Evolutionary conservation across 2,888 invertebrate species (phyloP), one percentile per base, ranked within the genome.

Genomic region (Hypomecis atomaria): DNA sequence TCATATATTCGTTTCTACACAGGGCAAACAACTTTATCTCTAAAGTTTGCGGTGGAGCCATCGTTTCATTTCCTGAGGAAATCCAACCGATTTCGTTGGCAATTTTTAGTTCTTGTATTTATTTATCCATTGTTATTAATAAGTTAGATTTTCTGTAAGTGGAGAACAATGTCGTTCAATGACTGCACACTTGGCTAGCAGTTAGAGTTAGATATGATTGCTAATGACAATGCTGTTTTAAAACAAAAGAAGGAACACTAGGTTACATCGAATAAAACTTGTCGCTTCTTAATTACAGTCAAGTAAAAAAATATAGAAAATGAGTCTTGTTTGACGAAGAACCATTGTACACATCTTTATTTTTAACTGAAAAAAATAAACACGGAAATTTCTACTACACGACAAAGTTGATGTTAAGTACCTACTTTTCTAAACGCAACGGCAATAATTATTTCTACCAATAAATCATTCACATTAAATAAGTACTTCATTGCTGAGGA

Each of bases 81-180:
- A 50, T 37, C 11, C 13, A 5, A 52, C 40, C 23, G 40, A 6
- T 10, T 6, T 6, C 23, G n/a, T 33, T 6, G 13, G 6, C n/a
- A 10, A 52, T 23, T 40, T 38, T 40, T 42, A 10, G 52, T 52
- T 52, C 23, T 0, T 5, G 4, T 10, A n/a, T n/a, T 52, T 10
- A n/a, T n/a, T 52, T 33, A 0, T 4, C 23, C 23, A 33, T 13
- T 5, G 11, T 6, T n/a, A 33, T 1, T 37, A 11, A 50, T 50
- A 50, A 50, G 37, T 50, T 37, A 36, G 40, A 9, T 5, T 5
- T 10, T 52, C 52, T 33, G 40, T 47, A 56, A 38, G 63, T 44
- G 65, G 47, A 38, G 78, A 75, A 79, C 83, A 85, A 85, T 87
- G 86, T 83, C 86, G 85, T 86, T 83, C 86, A 81, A 86, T 87